phyloP scores from a whole-genome alignment of 1,140 invertebrate species.

The Panulirus ornatus region DNA sequence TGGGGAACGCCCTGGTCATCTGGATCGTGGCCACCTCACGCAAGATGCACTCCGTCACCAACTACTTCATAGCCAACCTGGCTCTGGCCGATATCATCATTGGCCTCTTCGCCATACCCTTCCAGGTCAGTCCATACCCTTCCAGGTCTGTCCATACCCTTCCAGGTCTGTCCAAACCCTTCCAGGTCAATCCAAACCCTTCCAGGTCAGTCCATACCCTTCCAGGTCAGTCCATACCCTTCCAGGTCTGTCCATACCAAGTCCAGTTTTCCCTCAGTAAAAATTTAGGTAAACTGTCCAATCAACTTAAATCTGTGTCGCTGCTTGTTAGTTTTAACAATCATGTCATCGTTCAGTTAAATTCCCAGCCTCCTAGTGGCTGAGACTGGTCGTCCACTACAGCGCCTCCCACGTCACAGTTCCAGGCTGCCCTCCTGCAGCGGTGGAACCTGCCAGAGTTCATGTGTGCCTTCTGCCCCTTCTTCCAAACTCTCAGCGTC shows the following conservation, averaged over 20 bases:
- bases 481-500: conserved; percentile 87
- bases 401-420: conserved; percentile 79
- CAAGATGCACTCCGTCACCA: conserved; percentile 88
- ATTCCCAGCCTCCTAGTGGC: background rate
- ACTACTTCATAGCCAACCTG: conserved; percentile 89
- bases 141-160: background rate
- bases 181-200: background rate
- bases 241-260: background rate
- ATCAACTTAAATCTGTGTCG: too few relatives aligned
- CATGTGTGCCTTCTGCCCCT: conserved; percentile 90
- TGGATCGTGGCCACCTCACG: conserved; percentile 84
- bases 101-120: conserved; percentile 88
- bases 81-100: conserved; percentile 89
- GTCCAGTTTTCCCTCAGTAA: background rate
- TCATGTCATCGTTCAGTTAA: too few relatives aligned
- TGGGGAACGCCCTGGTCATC: conserved; percentile 90
- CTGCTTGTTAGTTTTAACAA: too few relatives aligned
- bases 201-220: background rate
- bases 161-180: background rate
- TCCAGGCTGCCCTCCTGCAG: conserved; percentile 89
- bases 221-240: background rate
- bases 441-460: conserved; percentile 89
- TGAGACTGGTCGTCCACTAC: background rate
- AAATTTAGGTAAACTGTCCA: too few relatives aligned
- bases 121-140: conserved; percentile 83